Conservation (phyloP, 2,797 vertebrate genomes). For the Streptopelia turtur region DNA sequence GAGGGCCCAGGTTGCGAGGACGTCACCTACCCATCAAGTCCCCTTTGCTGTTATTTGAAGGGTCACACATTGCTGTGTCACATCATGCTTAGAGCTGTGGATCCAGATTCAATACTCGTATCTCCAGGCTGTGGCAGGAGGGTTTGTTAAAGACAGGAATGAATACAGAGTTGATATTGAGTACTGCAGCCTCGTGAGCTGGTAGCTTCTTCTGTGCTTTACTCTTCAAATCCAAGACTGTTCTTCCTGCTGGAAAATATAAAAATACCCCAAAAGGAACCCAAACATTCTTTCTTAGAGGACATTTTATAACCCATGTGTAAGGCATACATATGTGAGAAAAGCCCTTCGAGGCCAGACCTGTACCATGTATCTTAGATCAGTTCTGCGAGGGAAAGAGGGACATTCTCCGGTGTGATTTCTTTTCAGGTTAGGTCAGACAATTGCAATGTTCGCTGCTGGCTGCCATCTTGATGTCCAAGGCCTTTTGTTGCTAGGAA, state of each 20-base stretch:
- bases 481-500: conserved; percentile 62
- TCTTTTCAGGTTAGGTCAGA: conserved; percentile 31
- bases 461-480: conserved; percentile 54
- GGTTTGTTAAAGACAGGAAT: neutral
- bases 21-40: neutral
- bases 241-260: neutral
- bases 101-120: neutral
- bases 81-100: neutral
- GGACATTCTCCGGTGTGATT: neutral
- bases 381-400: neutral
- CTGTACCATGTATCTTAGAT: neutral
- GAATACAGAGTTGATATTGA: neutral
- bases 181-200: accelerated
- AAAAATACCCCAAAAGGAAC: neutral
- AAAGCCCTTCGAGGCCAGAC: neutral
- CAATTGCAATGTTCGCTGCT: neutral
- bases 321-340: neutral
- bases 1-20: neutral
- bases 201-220: neutral
- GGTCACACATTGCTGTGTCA: neutral
- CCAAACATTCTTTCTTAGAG: neutral
- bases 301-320: neutral
- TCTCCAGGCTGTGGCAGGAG: neutral
- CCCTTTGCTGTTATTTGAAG: neutral
- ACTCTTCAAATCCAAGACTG: neutral